A percentile compares a stretch with the other conserved stretches of the same genome.
Evolutionary conservation across 2,113 vertebrate species (phyloP).

Genomic region (Cyanoramphus novaezelandiae): DNA sequence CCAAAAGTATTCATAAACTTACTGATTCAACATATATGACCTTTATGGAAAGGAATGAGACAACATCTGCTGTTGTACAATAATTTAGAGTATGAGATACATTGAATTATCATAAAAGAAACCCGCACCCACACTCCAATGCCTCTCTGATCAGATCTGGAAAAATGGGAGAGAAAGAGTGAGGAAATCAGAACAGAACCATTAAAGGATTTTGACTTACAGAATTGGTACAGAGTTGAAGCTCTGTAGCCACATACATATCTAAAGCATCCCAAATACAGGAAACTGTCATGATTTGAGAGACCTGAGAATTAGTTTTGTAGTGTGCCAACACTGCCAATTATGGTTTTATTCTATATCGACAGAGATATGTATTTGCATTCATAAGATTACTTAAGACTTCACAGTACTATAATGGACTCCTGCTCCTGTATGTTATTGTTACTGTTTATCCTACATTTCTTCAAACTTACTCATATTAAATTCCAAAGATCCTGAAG

Average conservation of each 20-base stretch:
- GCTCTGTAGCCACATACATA: neutral
- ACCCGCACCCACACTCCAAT: conserved; percentile 3
- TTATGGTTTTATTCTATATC: neutral
- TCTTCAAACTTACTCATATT: neutral
- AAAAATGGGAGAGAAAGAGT: neutral
- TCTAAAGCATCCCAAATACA: neutral
- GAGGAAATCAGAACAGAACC: neutral
- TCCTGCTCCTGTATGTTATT: neutral
- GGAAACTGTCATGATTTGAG: neutral
- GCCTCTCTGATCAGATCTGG: neutral
- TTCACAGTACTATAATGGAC: neutral
- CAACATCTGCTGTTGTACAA: conserved; percentile 48
- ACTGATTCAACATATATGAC: conserved; percentile 60
- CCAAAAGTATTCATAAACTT: conserved; percentile 49
- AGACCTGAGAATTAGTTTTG: rapidly evolving
- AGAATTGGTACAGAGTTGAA: neutral
- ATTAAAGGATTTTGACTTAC: neutral
- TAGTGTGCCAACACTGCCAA: neutral
- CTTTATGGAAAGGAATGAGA: conserved; percentile 51
- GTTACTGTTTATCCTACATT: neutral
- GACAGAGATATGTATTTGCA: neutral
- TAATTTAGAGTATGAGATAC: neutral
- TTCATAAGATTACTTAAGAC: neutral
- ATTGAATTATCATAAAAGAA: neutral
- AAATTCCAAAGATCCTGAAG: neutral